Percentiles rank a stretch among this genome's conserved stretches.
These are phyloP conservation scores for Urocolius indicus DNA, from an alignment of 2,113 vertebrate genomes.

Conservation along the genomic window DNA sequence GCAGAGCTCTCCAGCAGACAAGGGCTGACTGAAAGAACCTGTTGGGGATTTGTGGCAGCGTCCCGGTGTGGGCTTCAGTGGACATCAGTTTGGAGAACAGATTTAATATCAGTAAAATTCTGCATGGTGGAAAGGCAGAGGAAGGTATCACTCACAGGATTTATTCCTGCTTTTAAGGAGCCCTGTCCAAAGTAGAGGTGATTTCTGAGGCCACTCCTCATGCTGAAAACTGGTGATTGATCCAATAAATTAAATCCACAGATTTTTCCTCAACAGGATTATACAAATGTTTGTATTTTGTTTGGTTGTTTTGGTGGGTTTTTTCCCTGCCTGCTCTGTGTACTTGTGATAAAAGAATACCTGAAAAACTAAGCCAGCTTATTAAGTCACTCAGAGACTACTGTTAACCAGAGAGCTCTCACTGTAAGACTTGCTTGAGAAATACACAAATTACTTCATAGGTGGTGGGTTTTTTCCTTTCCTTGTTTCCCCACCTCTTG, in stretches of 20 bases:
- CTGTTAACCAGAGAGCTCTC: background rate
- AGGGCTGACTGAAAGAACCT: background rate
- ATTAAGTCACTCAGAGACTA: background rate
- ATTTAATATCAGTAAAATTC: background rate
- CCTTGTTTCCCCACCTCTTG: background rate
- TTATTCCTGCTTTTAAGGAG: background rate
- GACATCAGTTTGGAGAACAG: background rate
- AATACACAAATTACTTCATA: background rate
- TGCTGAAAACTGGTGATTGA: background rate
- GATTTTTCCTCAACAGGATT: background rate
- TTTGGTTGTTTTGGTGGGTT: background rate
- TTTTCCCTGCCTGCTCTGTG: background rate
- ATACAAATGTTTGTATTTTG: background rate
- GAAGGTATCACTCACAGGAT: rapidly evolving
- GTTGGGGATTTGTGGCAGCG: background rate
- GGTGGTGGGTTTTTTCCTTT: background rate
- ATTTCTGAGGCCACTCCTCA: background rate
- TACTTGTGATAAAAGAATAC: background rate
- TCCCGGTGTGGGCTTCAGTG: background rate
- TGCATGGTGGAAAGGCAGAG: background rate
- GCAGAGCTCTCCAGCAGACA: background rate
- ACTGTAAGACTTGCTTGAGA: background rate
- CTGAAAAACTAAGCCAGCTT: background rate
- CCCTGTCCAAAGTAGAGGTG: background rate
- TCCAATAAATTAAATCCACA: background rate